phyloP scores from a whole-genome alignment of 2,113 vertebrate species.

The Xerus inauris region DNA sequence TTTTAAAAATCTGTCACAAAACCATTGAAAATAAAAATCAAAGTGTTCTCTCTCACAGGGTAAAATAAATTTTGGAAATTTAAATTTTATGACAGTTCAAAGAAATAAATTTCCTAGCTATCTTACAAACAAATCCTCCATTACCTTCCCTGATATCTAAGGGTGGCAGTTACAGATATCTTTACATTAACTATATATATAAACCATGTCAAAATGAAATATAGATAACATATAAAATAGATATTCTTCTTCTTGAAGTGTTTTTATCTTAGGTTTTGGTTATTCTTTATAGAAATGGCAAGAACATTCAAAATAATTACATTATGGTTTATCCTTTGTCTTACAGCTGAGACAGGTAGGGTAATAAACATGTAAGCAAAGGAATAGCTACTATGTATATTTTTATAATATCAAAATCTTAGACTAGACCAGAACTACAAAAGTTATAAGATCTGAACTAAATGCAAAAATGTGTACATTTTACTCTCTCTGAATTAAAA shows the following conservation, averaged over 20 bases:
- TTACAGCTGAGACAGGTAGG: not conserved
- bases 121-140: not conserved
- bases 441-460: not conserved
- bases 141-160: not conserved
- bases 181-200: not conserved
- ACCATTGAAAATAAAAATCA: conserved; percentile 42
- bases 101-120: conserved; percentile 22
- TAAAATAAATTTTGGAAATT: conserved; percentile 26
- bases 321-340: conserved; percentile 4
- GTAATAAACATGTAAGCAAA: not conserved
- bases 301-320: not conserved
- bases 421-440: not conserved
- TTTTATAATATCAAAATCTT: not conserved
- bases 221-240: not conserved
- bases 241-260: not conserved
- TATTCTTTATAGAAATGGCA: conserved; percentile 16
- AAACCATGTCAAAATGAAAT: conserved; percentile 1
- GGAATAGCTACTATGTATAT: not conserved
- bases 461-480: not conserved
- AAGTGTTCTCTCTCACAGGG: not conserved
- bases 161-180: not conserved
- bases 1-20: conserved; percentile 32
- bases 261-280: not conserved
- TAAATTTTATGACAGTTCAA: not conserved
- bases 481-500: conserved; percentile 27